Percentiles rank a stretch among this genome's conserved stretches.
These are phyloP conservation scores for Heliconius congener DNA, from an alignment of 1,140 invertebrate genomes.

Conservation along the genomic window DNA sequence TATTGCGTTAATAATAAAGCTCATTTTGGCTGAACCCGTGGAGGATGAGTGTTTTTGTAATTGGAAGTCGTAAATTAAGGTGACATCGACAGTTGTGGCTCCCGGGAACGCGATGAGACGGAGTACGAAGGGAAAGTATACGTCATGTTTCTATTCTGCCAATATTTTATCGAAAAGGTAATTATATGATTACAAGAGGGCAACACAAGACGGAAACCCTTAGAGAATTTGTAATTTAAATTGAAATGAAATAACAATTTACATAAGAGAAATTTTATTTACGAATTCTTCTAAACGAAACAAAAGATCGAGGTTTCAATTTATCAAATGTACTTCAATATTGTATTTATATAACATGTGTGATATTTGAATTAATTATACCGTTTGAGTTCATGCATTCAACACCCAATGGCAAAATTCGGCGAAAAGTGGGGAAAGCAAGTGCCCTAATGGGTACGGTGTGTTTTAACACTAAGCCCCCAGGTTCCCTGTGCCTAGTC, in stretches of 20 bases:
- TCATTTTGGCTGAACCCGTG: slow-evolving; percentile 22
- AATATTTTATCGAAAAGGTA: slow-evolving; percentile 78
- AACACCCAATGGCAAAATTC: not conserved
- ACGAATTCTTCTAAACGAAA: not conserved
- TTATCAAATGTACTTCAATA: not conserved
- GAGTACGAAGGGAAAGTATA: slow-evolving; percentile 43
- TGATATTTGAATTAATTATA: no score
- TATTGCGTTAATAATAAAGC: slow-evolving; percentile 30
- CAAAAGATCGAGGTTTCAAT: not conserved
- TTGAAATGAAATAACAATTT: not conserved
- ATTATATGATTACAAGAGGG: slow-evolving; percentile 65
- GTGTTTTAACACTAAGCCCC: no score
- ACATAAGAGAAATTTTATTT: not conserved
- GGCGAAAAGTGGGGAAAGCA: not conserved
- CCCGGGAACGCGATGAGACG: slow-evolving; percentile 51
- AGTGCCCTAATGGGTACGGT: not conserved
- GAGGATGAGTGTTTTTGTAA: slow-evolving; percentile 77
- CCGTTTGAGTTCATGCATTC: not conserved
- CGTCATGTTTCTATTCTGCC: slow-evolving; percentile 39
- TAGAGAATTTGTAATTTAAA: not conserved
- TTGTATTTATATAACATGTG: not conserved
- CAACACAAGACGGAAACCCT: not conserved
- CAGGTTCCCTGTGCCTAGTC: no score
- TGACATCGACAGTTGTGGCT: slow-evolving; percentile 80
- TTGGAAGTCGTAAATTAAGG: slow-evolving; percentile 79